Conservation (phyloP, 2,797 vertebrate genomes). For the Lithobates pipiens region DNA sequence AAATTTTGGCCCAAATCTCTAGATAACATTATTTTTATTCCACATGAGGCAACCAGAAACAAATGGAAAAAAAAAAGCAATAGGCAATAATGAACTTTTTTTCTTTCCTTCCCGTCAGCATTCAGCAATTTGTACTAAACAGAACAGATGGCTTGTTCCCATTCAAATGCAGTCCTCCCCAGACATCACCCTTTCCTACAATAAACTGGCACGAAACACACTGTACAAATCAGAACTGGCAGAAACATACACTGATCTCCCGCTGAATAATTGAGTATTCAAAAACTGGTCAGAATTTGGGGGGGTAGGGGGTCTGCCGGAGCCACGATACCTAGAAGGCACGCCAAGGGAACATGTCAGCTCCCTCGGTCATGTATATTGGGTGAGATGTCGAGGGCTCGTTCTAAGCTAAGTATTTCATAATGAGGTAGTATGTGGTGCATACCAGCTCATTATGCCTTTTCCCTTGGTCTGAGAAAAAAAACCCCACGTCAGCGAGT, state of each 20-base stretch:
- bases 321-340: too few species aligned
- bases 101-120: background rate
- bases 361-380: too few species aligned
- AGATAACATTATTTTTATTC: too few species aligned
- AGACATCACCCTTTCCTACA: conserved; percentile 10
- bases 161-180: background rate
- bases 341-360: too few species aligned
- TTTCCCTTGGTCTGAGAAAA: too few species aligned
- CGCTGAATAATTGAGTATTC: background rate
- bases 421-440: too few species aligned
- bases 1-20: too few species aligned
- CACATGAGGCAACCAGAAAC: background rate
- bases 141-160: conserved; percentile 52
- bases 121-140: conserved; percentile 33
- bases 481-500: too few species aligned
- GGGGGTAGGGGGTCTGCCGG: too few species aligned
- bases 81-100: background rate
- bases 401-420: too few species aligned
- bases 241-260: background rate
- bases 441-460: too few species aligned
- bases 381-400: too few species aligned
- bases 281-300: background rate
- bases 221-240: conserved; percentile 29
- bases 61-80: background rate
- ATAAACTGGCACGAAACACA: conserved; percentile 10